Percentiles rank a stretch among this genome's conserved stretches.
These are phyloP conservation scores for Punctoribates punctum DNA, from an alignment of 2,888 invertebrate genomes.

Conservation along the genomic window DNA sequence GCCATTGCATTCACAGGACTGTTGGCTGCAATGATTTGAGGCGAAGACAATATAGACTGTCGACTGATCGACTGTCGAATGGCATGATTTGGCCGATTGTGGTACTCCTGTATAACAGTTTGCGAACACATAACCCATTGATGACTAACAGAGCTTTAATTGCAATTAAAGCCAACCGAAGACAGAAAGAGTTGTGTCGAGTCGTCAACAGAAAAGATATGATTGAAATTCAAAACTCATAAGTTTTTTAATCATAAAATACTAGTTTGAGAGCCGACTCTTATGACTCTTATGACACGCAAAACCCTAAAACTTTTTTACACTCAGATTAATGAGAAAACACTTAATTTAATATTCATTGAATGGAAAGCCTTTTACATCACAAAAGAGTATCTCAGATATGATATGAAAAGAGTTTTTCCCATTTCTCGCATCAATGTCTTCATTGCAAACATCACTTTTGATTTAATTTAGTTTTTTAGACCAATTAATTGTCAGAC, in stretches of 20 bases:
- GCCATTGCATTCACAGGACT: conserved; percentile 10
- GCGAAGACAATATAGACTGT: neutral
- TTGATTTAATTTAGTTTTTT: neutral
- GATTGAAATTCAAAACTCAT: conserved; percentile 12
- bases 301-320: neutral
- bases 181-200: neutral
- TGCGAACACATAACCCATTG: conserved; percentile 34
- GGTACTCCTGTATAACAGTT: conserved; percentile 26
- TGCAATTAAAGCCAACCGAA: neutral
- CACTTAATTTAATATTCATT: neutral
- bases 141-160: neutral
- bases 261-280: neutral
- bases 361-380: neutral
- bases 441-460: neutral
- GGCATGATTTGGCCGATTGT: neutral
- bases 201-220: too few relatives aligned
- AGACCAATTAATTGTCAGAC: too few relatives aligned
- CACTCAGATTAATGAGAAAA: neutral
- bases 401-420: neutral
- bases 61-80: neutral
- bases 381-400: neutral
- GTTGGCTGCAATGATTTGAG: neutral
- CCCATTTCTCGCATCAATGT: neutral
- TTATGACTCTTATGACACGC: neutral
- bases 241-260: neutral